Conservation (phyloP, 2,113 vertebrate species). For the Globicephala melas region DNA sequence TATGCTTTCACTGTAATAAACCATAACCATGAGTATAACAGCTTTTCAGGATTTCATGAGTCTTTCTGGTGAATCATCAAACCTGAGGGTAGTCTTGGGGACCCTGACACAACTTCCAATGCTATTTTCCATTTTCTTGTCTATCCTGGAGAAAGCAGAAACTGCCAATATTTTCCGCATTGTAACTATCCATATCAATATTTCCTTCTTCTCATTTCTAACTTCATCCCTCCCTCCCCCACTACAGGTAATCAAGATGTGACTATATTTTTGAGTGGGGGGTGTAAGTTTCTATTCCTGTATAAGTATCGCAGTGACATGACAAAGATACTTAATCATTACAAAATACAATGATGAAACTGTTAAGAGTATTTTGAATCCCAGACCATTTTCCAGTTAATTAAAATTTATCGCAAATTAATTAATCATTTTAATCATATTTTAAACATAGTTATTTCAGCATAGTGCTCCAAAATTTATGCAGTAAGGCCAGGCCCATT, state of each 20-base stretch:
- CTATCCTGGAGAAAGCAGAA: background rate
- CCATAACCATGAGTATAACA: background rate
- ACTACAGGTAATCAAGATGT: background rate
- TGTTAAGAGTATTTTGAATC: background rate
- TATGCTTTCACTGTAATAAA: background rate
- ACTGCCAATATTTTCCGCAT: background rate
- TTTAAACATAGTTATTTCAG: background rate
- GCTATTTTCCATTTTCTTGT: background rate
- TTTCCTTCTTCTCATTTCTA: background rate
- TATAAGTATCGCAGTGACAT: background rate
- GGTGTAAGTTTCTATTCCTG: background rate
- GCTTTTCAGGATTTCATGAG: background rate
- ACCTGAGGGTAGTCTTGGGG: background rate
- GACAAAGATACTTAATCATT: background rate
- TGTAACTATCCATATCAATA: background rate
- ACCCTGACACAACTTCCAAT: background rate
- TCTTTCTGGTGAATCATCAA: background rate
- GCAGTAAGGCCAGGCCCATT: background rate
- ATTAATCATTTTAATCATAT: slow-evolving; percentile 26
- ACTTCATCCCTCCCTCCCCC: background rate
- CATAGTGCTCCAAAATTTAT: background rate
- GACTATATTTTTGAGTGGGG: background rate
- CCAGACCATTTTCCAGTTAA: background rate
- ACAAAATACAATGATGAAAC: background rate
- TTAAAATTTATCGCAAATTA: background rate